Evolutionary conservation across 1,140 invertebrate species (phyloP).

Genomic region (Dreissena rostriformis): DNA sequence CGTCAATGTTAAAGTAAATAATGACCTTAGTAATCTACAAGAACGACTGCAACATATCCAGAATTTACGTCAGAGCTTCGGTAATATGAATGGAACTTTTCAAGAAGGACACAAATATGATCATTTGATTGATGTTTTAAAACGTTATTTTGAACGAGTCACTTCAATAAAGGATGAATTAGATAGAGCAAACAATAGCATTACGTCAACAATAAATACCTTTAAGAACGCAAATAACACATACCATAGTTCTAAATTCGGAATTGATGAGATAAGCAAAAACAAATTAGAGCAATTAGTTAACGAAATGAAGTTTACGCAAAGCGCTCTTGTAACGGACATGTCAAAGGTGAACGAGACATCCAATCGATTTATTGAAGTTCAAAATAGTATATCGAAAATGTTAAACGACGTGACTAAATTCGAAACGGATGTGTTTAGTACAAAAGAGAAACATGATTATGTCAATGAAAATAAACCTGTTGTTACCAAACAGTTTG

Average conservation of each 20-base stretch:
- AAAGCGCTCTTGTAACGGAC: not conserved
- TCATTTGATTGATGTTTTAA: not conserved
- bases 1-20: not conserved
- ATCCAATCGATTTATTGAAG: not conserved
- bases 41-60: not conserved
- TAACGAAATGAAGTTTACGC: constrained; percentile 6
- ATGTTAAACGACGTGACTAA: not conserved
- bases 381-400: not conserved
- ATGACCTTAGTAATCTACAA: not conserved
- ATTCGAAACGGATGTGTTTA: constrained; percentile 13
- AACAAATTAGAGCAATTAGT: not conserved
- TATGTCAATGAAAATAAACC: constrained; percentile 1
- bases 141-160: too few relatives aligned
- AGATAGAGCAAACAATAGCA: not conserved
- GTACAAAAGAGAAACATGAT: constrained; percentile 33
- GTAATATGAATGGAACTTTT: constrained; percentile 34
- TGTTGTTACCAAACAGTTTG: not conserved
- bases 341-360: not conserved
- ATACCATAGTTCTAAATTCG: constrained; percentile 1
- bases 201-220: not conserved
- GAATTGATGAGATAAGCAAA: not conserved
- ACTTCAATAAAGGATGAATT: too few relatives aligned
- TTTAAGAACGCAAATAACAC: constrained; percentile 6
- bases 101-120: not conserved
- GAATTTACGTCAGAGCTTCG: not conserved